These are phyloP conservation scores for Muscicapa adusta DNA, from an alignment of 2,113 vertebrate genomes.

Conservation along the genomic window DNA sequence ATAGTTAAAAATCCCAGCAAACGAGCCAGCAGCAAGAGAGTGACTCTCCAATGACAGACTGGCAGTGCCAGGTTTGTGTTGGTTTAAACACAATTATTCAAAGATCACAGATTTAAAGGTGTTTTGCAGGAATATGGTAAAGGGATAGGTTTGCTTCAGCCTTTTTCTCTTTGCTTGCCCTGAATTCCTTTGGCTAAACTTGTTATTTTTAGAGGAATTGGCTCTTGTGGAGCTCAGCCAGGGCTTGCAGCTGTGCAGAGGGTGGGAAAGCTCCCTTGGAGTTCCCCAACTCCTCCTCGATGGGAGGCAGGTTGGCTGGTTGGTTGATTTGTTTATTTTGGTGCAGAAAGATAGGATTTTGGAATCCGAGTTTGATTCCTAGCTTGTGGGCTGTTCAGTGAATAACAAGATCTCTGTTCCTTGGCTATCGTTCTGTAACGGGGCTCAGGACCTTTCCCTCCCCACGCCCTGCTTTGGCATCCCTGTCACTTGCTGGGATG, in stretches of 20 bases:
- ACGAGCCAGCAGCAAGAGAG: neutral
- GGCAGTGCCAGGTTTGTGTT: constrained; percentile 8
- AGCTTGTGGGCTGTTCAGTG: neutral
- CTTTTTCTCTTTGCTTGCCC: neutral
- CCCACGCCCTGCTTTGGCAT: neutral
- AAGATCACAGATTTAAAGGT: neutral
- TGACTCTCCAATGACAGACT: neutral
- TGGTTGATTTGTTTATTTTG: neutral
- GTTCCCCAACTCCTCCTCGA: neutral
- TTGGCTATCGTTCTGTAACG: rapidly evolving
- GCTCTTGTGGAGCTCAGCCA: neutral
- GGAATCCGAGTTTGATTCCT: neutral
- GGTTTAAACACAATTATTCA: neutral
- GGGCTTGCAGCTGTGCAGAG: neutral
- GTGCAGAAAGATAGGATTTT: neutral
- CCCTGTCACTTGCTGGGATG: neutral
- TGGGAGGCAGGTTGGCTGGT: neutral
- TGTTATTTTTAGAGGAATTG: neutral
- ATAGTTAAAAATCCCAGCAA: neutral
- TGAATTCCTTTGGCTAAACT: neutral
- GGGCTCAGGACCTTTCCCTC: neutral
- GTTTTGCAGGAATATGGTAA: neutral
- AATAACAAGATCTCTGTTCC: neutral
- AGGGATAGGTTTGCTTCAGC: neutral
- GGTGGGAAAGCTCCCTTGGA: neutral